phyloP scores from a whole-genome alignment of 2,888 invertebrate species.

The Cheilosia impressa region DNA sequence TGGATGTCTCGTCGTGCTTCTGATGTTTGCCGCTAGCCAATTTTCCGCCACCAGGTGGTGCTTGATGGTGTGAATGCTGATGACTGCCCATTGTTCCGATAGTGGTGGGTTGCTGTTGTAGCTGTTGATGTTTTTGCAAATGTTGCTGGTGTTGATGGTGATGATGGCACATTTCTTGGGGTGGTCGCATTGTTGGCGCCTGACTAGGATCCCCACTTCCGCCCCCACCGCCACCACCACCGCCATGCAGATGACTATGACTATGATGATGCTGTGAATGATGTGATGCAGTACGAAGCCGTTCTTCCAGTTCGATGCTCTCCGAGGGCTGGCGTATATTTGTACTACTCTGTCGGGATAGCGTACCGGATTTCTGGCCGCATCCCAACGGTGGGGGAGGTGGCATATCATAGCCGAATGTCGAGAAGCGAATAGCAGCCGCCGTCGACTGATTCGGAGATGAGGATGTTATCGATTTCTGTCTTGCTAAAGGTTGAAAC shows the following conservation, averaged over 20 bases:
- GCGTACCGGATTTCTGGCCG: slow-evolving; percentile 71
- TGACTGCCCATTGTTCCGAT: slow-evolving; percentile 66
- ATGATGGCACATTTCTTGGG: slow-evolving; percentile 80
- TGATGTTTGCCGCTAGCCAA: slow-evolving; percentile 73
- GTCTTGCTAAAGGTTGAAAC: slow-evolving; percentile 79
- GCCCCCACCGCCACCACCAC: slow-evolving; percentile 4
- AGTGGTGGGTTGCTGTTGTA: slow-evolving; percentile 43
- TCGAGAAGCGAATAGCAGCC: slow-evolving; percentile 82
- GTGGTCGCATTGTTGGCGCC: slow-evolving; percentile 57
- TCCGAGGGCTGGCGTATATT: slow-evolving; percentile 76
- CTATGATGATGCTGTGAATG: slow-evolving; percentile 76
- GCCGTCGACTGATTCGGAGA: slow-evolving; percentile 78
- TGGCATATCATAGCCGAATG: slow-evolving; percentile 82
- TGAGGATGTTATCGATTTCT: slow-evolving; percentile 81
- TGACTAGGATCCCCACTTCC: slow-evolving; percentile 61
- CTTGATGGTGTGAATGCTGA: slow-evolving; percentile 70
- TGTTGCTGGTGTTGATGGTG: slow-evolving; percentile 83
- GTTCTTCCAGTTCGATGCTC: slow-evolving; percentile 81
- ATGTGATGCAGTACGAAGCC: slow-evolving; percentile 78
- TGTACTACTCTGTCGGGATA: slow-evolving; percentile 78
- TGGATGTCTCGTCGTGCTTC: slow-evolving; percentile 82
- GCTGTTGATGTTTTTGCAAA: slow-evolving; percentile 78
- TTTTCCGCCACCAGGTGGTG: slow-evolving; percentile 47
- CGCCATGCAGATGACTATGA: slow-evolving; percentile 67
- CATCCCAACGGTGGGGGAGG: slow-evolving; percentile 75